These are phyloP conservation scores for Apogon hyalosoma DNA, from an alignment of 2,797 vertebrate species.

Conservation along the genomic window DNA sequence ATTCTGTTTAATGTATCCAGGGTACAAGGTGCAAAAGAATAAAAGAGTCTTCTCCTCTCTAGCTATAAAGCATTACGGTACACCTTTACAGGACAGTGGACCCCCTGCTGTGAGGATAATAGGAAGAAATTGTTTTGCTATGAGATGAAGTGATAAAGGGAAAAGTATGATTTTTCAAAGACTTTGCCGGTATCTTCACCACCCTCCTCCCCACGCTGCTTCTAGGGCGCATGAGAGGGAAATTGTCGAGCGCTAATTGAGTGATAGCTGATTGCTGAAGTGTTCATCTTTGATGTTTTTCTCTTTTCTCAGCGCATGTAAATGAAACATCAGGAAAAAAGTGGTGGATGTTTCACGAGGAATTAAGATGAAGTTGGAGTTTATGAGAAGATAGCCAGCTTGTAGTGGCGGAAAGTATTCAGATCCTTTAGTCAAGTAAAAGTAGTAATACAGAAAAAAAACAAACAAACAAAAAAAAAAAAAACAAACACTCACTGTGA, in stretches of 20 bases:
- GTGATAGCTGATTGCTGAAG: slow-evolving; percentile 77
- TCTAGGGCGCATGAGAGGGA: slow-evolving; percentile 68
- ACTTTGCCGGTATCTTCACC: slow-evolving; percentile 53
- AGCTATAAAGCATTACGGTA: slow-evolving; percentile 66
- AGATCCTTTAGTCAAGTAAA: neutral
- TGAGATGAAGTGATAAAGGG: slow-evolving; percentile 82
- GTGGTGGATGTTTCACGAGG: slow-evolving; percentile 53
- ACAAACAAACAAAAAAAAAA: too few species aligned
- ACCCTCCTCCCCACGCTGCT: slow-evolving; percentile 57
- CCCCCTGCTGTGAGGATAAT: slow-evolving; percentile 82
- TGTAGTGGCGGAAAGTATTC: slow-evolving; percentile 4
- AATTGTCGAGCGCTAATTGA: slow-evolving; percentile 78
- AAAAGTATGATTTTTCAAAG: slow-evolving; percentile 78
- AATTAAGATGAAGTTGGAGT: slow-evolving; percentile 57
- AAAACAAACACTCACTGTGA: too few species aligned
- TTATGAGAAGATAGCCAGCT: slow-evolving; percentile 47
- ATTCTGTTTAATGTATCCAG: slow-evolving; percentile 81
- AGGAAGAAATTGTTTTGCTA: slow-evolving; percentile 82
- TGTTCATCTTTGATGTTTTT: slow-evolving; percentile 79
- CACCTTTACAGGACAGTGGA: slow-evolving; percentile 77
- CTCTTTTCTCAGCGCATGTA: slow-evolving; percentile 63
- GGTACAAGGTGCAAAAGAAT: slow-evolving; percentile 76
- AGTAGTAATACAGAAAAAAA: neutral
- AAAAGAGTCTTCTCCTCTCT: slow-evolving; percentile 69
- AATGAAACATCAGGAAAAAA: slow-evolving; percentile 71